A percentile compares a stretch with the other conserved stretches of the same genome.
Conservation (phyloP, 2,888 invertebrate species). For the Adelphocoris suturalis region DNA sequence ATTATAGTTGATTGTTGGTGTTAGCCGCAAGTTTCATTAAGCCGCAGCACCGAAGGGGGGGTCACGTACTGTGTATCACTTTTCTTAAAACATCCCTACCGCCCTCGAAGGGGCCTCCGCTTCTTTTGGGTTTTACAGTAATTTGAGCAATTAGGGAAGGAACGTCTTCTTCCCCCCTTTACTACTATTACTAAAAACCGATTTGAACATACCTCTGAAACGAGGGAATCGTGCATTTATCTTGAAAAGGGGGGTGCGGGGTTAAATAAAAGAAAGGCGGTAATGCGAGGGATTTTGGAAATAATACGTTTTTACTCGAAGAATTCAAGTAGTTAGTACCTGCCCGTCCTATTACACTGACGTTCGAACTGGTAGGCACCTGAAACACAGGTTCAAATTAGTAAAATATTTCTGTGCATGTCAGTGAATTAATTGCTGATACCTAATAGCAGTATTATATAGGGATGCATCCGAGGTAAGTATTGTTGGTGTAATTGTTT, state of each 20-base stretch:
- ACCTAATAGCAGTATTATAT: too few species aligned
- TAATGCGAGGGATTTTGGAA: constrained; percentile 7
- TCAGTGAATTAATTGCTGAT: too few species aligned
- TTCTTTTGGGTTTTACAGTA: constrained; percentile 51
- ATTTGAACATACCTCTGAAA: constrained; percentile 49
- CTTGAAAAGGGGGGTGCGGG: neutral
- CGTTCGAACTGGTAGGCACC: too few species aligned
- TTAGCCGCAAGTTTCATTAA: constrained; percentile 70
- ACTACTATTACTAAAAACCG: constrained; percentile 63
- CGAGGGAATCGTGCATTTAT: constrained; percentile 60
- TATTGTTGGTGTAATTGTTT: too few species aligned
- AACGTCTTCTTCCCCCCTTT: neutral
- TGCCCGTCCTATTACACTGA: too few species aligned
- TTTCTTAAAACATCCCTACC: constrained; percentile 59
- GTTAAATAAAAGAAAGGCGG: neutral
- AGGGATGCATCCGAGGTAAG: too few species aligned
- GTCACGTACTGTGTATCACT: constrained; percentile 70
- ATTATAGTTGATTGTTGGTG: constrained; percentile 70
- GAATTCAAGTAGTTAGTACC: neutral
- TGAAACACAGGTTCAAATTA: too few species aligned
- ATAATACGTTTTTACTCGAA: neutral
- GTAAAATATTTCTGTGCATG: too few species aligned
- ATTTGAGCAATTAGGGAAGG: constrained; percentile 67
- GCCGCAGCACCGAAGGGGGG: constrained; percentile 44
- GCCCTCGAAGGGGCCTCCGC: constrained; percentile 37